Evolutionary conservation across 1,140 invertebrate species (phyloP).

Genomic region (Phymorhynchus buccinoides): DNA sequence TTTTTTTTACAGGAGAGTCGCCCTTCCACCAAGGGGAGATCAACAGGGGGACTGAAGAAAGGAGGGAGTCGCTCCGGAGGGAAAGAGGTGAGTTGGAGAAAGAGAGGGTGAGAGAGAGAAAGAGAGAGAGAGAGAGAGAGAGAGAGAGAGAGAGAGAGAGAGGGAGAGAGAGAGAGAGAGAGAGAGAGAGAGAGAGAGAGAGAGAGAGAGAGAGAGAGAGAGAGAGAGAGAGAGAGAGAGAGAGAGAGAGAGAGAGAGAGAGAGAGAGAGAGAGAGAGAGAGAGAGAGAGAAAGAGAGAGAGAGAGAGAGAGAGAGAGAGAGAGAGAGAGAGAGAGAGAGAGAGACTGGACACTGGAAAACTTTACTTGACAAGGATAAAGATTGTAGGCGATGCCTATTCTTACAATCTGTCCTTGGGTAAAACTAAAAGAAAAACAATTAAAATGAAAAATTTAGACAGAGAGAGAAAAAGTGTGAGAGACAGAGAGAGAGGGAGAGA

Average conservation of each 20-base stretch:
- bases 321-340: conserved; percentile 20
- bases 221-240: background rate
- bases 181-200: background rate
- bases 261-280: background rate
- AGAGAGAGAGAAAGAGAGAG: background rate
- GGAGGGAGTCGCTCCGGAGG: too few species aligned
- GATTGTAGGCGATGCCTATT: background rate
- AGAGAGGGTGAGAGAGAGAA: background rate
- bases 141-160: background rate
- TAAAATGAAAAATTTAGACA: background rate
- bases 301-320: background rate
- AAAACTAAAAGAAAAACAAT: background rate
- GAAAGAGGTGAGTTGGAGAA: too few species aligned
- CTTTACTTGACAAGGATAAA: too few species aligned
- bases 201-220: background rate
- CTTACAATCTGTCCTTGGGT: too few species aligned
- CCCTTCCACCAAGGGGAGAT: too few species aligned
- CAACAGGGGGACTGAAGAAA: too few species aligned
- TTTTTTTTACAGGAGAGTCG: too few species aligned
- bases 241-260: background rate
- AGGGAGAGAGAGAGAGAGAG: background rate
- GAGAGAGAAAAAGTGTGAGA: too few species aligned
- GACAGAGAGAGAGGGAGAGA: background rate
- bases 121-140: background rate
- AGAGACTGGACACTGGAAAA: too few species aligned